phyloP scores from a whole-genome alignment of 2,113 vertebrate species.

The Choloepus hoffmanni region DNA sequence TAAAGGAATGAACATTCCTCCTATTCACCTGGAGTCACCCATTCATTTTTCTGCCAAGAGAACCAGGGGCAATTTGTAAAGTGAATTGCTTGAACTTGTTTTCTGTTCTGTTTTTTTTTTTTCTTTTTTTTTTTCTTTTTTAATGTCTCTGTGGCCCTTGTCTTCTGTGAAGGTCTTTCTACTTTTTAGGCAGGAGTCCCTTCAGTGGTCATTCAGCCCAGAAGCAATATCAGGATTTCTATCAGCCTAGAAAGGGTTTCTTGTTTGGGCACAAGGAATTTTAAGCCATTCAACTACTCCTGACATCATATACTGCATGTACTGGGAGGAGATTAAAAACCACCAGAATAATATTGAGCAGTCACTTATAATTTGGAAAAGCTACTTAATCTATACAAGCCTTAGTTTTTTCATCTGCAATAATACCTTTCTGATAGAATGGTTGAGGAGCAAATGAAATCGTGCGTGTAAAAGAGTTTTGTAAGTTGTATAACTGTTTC shows the following conservation, averaged over 20 bases:
- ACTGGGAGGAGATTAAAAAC: background rate
- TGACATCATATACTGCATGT: too few species aligned
- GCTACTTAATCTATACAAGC: background rate
- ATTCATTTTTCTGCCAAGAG: background rate
- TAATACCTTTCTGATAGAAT: background rate
- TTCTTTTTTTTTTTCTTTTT: background rate
- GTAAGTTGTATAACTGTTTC: background rate
- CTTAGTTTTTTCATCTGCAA: constrained; percentile 6
- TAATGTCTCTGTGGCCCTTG: background rate
- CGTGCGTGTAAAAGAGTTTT: background rate
- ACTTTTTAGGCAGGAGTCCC: background rate
- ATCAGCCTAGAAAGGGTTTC: background rate
- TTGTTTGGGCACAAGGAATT: background rate
- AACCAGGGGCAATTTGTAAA: background rate
- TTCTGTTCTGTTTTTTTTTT: background rate
- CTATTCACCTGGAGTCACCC: background rate
- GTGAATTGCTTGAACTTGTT: background rate
- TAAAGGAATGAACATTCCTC: background rate
- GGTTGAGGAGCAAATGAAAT: background rate
- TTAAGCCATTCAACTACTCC: background rate
- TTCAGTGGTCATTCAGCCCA: background rate
- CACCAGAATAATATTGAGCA: background rate
- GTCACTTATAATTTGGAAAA: background rate
- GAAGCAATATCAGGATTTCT: background rate
- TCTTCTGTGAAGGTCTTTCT: background rate